These are phyloP conservation scores for Drosophila testacea DNA, from an alignment of 2,888 invertebrate species.

Conservation along the genomic window DNA sequence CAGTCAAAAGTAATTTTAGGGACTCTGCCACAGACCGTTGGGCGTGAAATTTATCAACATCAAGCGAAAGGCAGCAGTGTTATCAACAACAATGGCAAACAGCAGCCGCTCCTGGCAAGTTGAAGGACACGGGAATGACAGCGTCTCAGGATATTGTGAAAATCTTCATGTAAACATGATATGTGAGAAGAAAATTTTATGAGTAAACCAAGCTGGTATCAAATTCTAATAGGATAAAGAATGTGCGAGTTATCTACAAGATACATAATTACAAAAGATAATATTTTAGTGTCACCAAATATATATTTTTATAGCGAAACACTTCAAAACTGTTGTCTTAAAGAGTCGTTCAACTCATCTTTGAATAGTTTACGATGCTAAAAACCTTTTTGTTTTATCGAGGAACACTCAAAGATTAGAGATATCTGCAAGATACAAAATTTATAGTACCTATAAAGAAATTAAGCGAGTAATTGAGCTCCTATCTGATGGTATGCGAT, in stretches of 20 bases:
- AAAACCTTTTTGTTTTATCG: too few species aligned
- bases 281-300: too few species aligned
- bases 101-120: conserved; percentile 46
- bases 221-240: background rate
- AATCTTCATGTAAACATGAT: conserved; percentile 7
- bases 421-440: too few species aligned
- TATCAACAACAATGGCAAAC: conserved; percentile 7
- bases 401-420: too few species aligned
- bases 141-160: conserved; percentile 23
- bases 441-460: too few species aligned
- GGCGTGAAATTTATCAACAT: conserved; percentile 74
- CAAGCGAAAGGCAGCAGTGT: conserved; percentile 24
- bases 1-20: conserved; percentile 74
- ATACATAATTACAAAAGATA: too few species aligned
- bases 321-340: too few species aligned
- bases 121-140: conserved; percentile 78
- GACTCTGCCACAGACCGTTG: conserved; percentile 44
- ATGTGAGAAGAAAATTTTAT: background rate
- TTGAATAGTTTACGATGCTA: too few species aligned
- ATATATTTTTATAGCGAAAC: too few species aligned
- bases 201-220: background rate
- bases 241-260: background rate
- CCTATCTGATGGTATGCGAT: too few species aligned
- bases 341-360: too few species aligned
- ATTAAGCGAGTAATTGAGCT: too few species aligned